These are phyloP conservation scores for Caenorhabditis wallacei DNA, from an alignment of 2,888 invertebrate species.

Conservation along the genomic window DNA sequence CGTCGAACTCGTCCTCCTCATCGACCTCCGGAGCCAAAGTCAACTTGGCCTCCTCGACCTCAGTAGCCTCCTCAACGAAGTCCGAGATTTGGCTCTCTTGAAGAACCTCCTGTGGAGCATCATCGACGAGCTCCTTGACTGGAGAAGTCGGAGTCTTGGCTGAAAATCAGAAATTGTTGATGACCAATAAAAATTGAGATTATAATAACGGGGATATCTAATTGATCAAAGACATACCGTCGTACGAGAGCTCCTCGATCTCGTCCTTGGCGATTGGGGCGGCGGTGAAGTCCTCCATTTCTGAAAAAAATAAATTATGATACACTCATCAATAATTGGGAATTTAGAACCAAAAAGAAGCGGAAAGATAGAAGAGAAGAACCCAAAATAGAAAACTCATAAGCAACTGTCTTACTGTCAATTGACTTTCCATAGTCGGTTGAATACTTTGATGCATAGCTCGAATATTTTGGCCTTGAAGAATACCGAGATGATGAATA, in stretches of 20 bases:
- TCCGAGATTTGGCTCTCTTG: constrained; percentile 70
- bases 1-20: constrained; percentile 22
- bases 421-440: constrained; percentile 43
- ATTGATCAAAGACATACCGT: constrained; percentile 24
- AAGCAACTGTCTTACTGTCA: constrained; percentile 36
- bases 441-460: constrained; percentile 61
- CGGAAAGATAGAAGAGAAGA: constrained; percentile 6
- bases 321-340: neutral
- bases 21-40: constrained; percentile 19
- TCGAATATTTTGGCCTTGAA: constrained; percentile 50
- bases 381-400: neutral
- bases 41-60: constrained; percentile 39
- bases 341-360: neutral
- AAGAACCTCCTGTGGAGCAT: constrained; percentile 57
- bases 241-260: constrained; percentile 59
- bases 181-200: no score
- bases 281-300: constrained; percentile 57
- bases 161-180: constrained; percentile 13
- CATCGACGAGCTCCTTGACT: constrained; percentile 23
- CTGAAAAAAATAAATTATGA: neutral
- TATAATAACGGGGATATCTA: no score
- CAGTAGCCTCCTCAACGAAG: constrained; percentile 56
- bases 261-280: constrained; percentile 61
- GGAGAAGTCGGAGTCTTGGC: constrained; percentile 41
- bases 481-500: constrained; percentile 31